Evolutionary conservation across 2,113 vertebrate species (phyloP), one percentile per base, ranked within the genome.

Genomic region (Semnornis frantzii): DNA sequence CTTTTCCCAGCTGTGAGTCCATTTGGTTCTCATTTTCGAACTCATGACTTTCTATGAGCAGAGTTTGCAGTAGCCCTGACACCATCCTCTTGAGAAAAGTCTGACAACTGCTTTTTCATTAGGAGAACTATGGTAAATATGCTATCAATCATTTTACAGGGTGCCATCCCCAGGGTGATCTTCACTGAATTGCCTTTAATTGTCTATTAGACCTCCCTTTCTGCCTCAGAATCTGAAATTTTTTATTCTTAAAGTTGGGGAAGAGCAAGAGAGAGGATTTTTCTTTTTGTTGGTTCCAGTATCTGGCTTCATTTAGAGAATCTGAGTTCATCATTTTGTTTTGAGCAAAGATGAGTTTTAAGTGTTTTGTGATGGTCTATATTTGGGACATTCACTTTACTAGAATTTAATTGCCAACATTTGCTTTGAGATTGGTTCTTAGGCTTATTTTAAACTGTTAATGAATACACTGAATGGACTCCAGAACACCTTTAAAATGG

Each of bases 1-100:
- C 86, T 97, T 97, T 97, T 97, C 96, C 97, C 97, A 98, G 97
- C 97, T 98, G 98, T 93, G 95, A 96, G 97, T 97, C 97, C 96
- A 97, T 98, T 98, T 97, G 96, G 87, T 96, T 97, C 96, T 98
- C 94, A 97, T 98, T 98, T 98, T 95, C 97, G 96, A 97, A 91
- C 94, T 97, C 96, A 92, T 95, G 87, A 95, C 91, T 97, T 95
- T 95, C 96, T 90, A 55, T 21, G 62, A 95, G 89, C 68, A 33
- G 95, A 95, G 92, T 89, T 87, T 97, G 93, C 92, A 82, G 85
- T 68, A 91, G 86, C 94, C 86, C 83, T 50, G 62, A 94, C 89
- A 91, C 55, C 80, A 73, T 93, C 93, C 97, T 97, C 96, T 33
- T 92, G 96, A 96, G 98, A 96, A 91, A 93, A 85, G 77, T 76